Base-by-base conservation (phyloP, 1,140 invertebrate species). In the Drosophila simulans region DNA sequence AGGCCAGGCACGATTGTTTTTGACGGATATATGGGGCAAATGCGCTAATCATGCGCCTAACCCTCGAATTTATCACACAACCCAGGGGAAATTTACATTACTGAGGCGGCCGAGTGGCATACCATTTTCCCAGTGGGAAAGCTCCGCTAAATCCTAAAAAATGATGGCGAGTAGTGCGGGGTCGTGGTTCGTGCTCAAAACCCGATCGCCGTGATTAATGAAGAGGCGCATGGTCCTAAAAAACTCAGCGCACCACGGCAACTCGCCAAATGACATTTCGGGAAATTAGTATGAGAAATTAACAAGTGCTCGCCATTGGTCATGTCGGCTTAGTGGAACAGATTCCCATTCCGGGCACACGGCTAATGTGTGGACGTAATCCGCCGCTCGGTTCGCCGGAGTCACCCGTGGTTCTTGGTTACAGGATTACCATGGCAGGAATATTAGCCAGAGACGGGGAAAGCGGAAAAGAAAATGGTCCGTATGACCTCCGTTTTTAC, bases 131-230 rank as follows among this genome's bases (percentile, higher is more conserved):
- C 49, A 22, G 45, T 76, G 76, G 62, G 70, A 74, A 71, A 82
- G 70, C 72, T 78, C 59, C 49, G 72, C 55, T 71, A 88, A 86
- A 88, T 86, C 82, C 82, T 86, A 89, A 86, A 85, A 86, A 86
- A 86, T 89, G 82, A 88, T 83, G 64, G 69, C 71, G 60, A 71
- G 79, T 76, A 88, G 79, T 76, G 65, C 64, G 39, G 10, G 31
- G 62, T 15, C 34, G 15, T 25, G 25, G 57, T 65, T 70, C 83
- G 82, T 86, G 83, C 82, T 83, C 79, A 73, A 74, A 88, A 89
- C 88, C 84, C 83, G 82, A 86, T 86, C 82, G 71, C 83, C 59
- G 82, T 86, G 82, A 86, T 86, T 86, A 86, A 86, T 86, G 82
- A 79, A 65, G 40, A 66, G 62, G 53, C 45, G 40, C 39, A 68